Percentiles rank a stretch among this genome's conserved stretches.
These are phyloP conservation scores for Drosophila ezoana DNA, from an alignment of 2,888 invertebrate genomes.

Conservation along the genomic window DNA sequence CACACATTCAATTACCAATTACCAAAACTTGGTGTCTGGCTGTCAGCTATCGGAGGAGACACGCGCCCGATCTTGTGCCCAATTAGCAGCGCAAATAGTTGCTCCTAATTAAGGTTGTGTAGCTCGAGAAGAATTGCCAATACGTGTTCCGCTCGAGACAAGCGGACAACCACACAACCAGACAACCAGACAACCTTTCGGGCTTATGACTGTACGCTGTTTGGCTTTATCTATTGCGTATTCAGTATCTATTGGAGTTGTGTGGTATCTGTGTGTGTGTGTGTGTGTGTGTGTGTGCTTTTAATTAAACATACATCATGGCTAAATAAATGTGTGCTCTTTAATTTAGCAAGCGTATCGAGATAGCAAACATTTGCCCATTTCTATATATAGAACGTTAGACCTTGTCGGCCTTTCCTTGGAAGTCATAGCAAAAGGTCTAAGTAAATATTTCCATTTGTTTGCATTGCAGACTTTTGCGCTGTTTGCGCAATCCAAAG, in stretches of 20 bases:
- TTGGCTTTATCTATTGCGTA: constrained; percentile 47
- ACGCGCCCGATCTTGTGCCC: constrained; percentile 18
- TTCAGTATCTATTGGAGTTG: constrained; percentile 24
- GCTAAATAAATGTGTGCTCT: constrained; percentile 52
- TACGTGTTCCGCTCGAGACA: constrained; percentile 23
- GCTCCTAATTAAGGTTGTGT: constrained; percentile 64
- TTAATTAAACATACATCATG: constrained; percentile 73
- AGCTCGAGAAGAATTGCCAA: constrained; percentile 52
- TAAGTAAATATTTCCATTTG: constrained; percentile 37
- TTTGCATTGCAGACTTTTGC: constrained; percentile 81
- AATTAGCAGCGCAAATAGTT: constrained; percentile 53
- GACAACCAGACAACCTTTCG: background rate
- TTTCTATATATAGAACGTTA: constrained; percentile 56
- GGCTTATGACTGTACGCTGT: constrained; percentile 9
- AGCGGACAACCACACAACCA: background rate
- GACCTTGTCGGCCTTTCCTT: constrained; percentile 54
- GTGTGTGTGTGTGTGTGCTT: constrained; percentile 42
- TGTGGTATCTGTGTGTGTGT: constrained; percentile 15
- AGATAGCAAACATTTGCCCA: constrained; percentile 59
- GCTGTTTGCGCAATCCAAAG: constrained; percentile 80
- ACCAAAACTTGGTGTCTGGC: constrained; percentile 19
- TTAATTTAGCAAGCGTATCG: constrained; percentile 57
- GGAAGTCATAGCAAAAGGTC: constrained; percentile 52
- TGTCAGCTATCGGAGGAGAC: background rate
- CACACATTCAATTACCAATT: constrained; percentile 52